These are phyloP conservation scores for Cosmopolites sordidus DNA, from an alignment of 2,888 invertebrate species.

Conservation along the genomic window DNA sequence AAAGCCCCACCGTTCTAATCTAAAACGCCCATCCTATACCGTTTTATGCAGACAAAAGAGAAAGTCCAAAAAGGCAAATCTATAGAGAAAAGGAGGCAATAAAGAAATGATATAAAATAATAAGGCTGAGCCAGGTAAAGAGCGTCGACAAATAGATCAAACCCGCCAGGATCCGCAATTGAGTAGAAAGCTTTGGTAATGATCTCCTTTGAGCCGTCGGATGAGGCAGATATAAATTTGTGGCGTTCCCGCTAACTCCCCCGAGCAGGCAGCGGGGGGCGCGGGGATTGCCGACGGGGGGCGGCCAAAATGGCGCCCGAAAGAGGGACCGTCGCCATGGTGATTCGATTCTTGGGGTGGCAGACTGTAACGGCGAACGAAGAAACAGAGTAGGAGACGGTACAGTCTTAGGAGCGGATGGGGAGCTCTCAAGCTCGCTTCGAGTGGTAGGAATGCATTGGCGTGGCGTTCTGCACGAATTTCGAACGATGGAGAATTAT, in stretches of 20 bases:
- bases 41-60: slow-evolving; percentile 12
- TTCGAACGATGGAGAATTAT: too few relatives aligned
- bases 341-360: slow-evolving; percentile 41
- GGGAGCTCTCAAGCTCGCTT: slow-evolving; percentile 19
- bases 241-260: slow-evolving; percentile 50
- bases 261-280: slow-evolving; percentile 28
- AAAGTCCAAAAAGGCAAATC: slow-evolving; percentile 21
- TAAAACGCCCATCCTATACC: too few relatives aligned
- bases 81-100: slow-evolving; percentile 22
- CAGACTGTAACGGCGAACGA: slow-evolving; percentile 17
- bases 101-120: slow-evolving; percentile 33
- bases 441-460: slow-evolving; percentile 17
- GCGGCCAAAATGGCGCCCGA: slow-evolving; percentile 47
- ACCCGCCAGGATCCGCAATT: slow-evolving; percentile 51
- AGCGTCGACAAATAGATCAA: slow-evolving; percentile 51
- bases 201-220: slow-evolving; percentile 52
- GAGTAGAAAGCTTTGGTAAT: slow-evolving; percentile 53
- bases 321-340: slow-evolving; percentile 46
- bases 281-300: slow-evolving; percentile 22
- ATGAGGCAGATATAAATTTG: slow-evolving; percentile 53
- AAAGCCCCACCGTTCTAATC: too few relatives aligned
- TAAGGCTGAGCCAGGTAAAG: slow-evolving; percentile 40
- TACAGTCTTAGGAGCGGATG: slow-evolving; percentile 19
- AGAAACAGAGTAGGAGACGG: neutral
- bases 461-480: slow-evolving; percentile 5